Evolutionary conservation across 2,888 invertebrate genomes (phyloP).

Genomic region (Acronicta alni): DNA sequence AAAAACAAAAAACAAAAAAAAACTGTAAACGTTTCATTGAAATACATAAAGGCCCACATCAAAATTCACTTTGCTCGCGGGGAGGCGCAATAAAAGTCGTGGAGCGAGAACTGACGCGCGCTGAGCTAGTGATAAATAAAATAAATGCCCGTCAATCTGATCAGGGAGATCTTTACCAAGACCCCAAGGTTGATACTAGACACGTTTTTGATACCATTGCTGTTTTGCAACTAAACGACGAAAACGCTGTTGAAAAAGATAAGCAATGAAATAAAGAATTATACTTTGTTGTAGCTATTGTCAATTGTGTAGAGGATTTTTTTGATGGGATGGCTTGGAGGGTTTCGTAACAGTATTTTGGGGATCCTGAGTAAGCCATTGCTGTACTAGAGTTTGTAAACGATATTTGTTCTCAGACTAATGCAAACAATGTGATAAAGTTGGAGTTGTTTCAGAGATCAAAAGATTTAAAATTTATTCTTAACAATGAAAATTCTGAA

Average conservation of each 20-base stretch:
- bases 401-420: conserved; percentile 49
- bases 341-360: conserved; percentile 51
- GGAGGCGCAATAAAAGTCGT: conserved; percentile 71
- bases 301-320: conserved; percentile 48
- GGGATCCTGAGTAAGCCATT: conserved; percentile 58
- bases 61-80: conserved; percentile 84
- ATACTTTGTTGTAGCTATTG: conserved; percentile 27
- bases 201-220: conserved; percentile 40
- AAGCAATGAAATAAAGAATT: conserved; percentile 24
- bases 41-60: conserved; percentile 80
- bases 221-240: conserved; percentile 15
- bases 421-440: conserved; percentile 50
- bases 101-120: conserved; percentile 61
- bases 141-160: conserved; percentile 65
- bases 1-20: conserved; percentile 52
- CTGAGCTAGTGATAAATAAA: conserved; percentile 69
- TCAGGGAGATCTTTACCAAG: conserved; percentile 54
- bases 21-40: conserved; percentile 76
- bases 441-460: conserved; percentile 42
- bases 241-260: conserved; percentile 7
- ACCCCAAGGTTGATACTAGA: conserved; percentile 31
- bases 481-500: conserved; percentile 41
- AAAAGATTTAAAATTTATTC: conserved; percentile 52
- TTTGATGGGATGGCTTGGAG: conserved; percentile 40
- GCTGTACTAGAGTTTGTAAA: conserved; percentile 52